Conservation (phyloP, 2,113 vertebrate genomes). For the Fregata magnificens region DNA sequence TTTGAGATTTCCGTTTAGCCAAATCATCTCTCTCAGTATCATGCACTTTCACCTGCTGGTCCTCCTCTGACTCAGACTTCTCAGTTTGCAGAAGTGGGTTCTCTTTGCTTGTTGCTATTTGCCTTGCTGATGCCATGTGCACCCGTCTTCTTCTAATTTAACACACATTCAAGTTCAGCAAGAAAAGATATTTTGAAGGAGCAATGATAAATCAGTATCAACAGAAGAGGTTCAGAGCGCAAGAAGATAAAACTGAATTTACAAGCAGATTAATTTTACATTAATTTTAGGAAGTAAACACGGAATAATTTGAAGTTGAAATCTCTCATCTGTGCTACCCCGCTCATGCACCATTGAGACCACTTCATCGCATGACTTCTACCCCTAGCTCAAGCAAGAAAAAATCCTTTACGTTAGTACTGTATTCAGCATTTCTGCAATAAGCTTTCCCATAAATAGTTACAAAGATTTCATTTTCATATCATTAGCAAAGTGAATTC, state of each 20-base stretch:
- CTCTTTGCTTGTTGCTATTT: conserved; percentile 54
- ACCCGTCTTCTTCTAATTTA: conserved; percentile 68
- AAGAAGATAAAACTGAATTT: conserved; percentile 21
- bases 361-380: neutral
- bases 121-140: conserved; percentile 35
- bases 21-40: conserved; percentile 83
- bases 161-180: conserved; percentile 40
- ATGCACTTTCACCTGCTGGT: conserved; percentile 58
- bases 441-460: conserved; percentile 2
- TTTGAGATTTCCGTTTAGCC: conserved; percentile 75
- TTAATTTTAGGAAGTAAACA: neutral
- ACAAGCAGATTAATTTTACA: neutral
- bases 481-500: conserved; percentile 24
- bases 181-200: conserved; percentile 41
- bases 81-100: conserved; percentile 59
- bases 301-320: neutral
- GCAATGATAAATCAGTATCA: conserved; percentile 53
- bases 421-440: conserved; percentile 7
- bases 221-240: neutral
- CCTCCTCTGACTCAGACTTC: conserved; percentile 49
- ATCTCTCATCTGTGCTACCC: neutral
- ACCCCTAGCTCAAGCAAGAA: neutral
- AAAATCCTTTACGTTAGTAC: neutral
- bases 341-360: neutral
- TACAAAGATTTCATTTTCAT: conserved; percentile 32